phyloP scores from a whole-genome alignment of 2,113 vertebrate genomes.

The Acinonyx jubatus region DNA sequence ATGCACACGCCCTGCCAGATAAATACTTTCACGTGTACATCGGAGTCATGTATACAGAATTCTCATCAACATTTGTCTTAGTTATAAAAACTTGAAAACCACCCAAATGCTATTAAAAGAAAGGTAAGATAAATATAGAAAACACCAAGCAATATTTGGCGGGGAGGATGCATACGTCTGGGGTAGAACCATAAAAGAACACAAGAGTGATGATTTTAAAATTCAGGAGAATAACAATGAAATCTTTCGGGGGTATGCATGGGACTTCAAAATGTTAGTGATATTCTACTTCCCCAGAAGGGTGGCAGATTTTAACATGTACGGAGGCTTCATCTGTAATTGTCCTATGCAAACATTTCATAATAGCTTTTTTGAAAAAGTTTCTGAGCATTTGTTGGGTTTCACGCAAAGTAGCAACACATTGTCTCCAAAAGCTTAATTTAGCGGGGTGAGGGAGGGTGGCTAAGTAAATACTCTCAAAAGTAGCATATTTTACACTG shows the following conservation, averaged over 20 bases:
- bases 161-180: background rate
- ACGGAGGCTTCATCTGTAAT: background rate
- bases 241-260: background rate
- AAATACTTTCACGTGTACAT: background rate
- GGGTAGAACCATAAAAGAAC: background rate
- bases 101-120: background rate
- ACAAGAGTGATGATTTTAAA: background rate
- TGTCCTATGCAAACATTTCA: background rate
- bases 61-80: background rate
- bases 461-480: background rate
- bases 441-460: background rate
- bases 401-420: background rate
- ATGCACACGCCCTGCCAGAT: background rate
- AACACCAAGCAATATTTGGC: background rate
- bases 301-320: background rate
- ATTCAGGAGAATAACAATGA: background rate
- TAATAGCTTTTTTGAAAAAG: background rate
- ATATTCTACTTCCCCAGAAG: background rate
- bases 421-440: background rate
- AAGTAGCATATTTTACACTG: background rate
- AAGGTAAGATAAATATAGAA: constrained; percentile 1
- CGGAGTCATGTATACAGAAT: background rate
- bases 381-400: background rate
- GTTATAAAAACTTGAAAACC: background rate
- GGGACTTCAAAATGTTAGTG: background rate